A percentile compares a stretch with the other conserved stretches of the same genome.
Evolutionary conservation across 2,888 invertebrate genomes (phyloP).

Genomic region (Augiades crinisus): DNA sequence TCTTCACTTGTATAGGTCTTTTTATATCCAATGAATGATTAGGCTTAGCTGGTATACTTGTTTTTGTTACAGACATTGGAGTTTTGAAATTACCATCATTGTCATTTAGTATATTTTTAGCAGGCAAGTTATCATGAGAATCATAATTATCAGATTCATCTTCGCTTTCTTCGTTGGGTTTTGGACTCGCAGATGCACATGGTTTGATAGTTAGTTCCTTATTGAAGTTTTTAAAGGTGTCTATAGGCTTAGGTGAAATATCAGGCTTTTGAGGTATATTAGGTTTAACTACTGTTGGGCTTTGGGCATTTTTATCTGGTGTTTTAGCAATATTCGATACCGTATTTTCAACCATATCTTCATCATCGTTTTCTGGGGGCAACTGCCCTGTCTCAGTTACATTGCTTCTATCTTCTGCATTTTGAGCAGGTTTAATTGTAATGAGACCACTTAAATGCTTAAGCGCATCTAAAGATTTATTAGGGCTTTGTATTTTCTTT

Average conservation of each 20-base stretch:
- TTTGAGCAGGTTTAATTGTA: slow-evolving; percentile 53
- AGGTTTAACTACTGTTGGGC: background rate
- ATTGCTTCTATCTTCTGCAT: slow-evolving; percentile 26
- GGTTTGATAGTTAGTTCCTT: slow-evolving; percentile 42
- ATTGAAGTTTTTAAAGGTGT: slow-evolving; percentile 45
- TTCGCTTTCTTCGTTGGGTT: slow-evolving; percentile 31
- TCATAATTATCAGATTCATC: slow-evolving; percentile 35
- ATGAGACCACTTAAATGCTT: slow-evolving; percentile 57
- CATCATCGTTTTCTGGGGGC: slow-evolving; percentile 15
- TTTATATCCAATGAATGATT: slow-evolving; percentile 26
- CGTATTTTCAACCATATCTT: slow-evolving; percentile 5
- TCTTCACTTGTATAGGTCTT: slow-evolving; percentile 29
- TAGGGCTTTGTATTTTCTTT: slow-evolving; percentile 21
- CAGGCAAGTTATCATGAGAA: slow-evolving; percentile 26
- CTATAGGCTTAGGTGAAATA: slow-evolving; percentile 30
- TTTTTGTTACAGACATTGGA: slow-evolving; percentile 1
- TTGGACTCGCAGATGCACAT: slow-evolving; percentile 11
- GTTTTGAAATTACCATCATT: slow-evolving; percentile 25
- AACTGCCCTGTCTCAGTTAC: background rate
- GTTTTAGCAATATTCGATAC: slow-evolving; percentile 25
- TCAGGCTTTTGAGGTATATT: background rate
- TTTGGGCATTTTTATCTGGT: background rate
- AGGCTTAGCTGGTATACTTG: slow-evolving; percentile 25
- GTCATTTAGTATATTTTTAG: slow-evolving; percentile 24
- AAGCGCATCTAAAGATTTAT: slow-evolving; percentile 45